Base-by-base conservation (phyloP, 2,888 invertebrate genomes). In the Hedya salicella region DNA sequence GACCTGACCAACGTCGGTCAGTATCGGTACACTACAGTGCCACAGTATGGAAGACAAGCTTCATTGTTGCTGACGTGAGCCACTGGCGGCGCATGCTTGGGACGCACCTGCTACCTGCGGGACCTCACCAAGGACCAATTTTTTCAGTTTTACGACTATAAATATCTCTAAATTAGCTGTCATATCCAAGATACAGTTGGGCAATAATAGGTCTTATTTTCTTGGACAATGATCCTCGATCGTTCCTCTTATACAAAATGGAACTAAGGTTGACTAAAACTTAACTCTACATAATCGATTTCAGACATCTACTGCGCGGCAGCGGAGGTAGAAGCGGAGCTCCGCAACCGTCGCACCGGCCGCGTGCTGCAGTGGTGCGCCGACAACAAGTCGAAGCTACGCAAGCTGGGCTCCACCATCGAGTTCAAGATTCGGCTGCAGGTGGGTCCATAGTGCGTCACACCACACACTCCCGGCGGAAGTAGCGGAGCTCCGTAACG, bases 361-460 rank as follows among this genome's bases (percentile, higher is more conserved):
- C 96, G 97, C 82, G 98, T 98, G 84, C 94, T 98, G 67, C 94
- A 96, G 69, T 99, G 99, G 99, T 99, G 99, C 89, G 96, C 97
- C 79, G 99, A 99, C 83, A 98, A 99, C 92, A 96, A 97, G 86
- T 98, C 98, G 39, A 98, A 98, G 83, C 93, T 99, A 70, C 93
- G 98, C 63, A 98, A 98, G 90, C 94, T 98, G 71, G 97, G 97
- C 86, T 98, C 98, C 60, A 97, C 95, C 62, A 96, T 99, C 94
- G 99, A 99, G 89, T 98, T 99, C 82, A 98, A 98, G 86, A 94
- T 99, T 68, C 93, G 98, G 42, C 95, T 97, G 76, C 91, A 92
- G 88, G 91, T 89, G 52, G 8, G 32, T 1, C 32, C n/a, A n/a
- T n/a, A n/a, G n/a, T n/a, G n/a, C n/a, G n/a, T 6, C 32, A 32